phyloP scores from a whole-genome alignment of 2,888 invertebrate genomes.

The Panzeria rudis region DNA sequence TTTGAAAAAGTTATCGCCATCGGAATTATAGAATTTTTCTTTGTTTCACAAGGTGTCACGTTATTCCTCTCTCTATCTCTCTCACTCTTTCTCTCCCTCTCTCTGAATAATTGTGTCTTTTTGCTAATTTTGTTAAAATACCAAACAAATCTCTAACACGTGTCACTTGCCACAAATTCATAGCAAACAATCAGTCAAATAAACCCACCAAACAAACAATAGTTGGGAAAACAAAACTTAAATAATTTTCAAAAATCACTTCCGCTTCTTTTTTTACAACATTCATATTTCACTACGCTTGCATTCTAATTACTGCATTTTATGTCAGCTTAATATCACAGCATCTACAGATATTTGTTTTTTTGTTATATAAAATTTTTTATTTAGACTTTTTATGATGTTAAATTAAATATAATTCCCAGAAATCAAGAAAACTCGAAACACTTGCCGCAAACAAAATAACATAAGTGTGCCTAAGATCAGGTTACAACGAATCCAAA shows the following conservation, averaged over 20 bases:
- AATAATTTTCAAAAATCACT: constrained; percentile 37
- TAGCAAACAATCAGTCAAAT: constrained; percentile 66
- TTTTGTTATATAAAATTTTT: neutral
- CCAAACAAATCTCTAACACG: constrained; percentile 63
- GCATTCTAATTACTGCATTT: constrained; percentile 69
- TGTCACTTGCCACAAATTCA: constrained; percentile 67
- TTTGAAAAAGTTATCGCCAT: no score
- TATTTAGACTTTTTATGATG: constrained; percentile 63
- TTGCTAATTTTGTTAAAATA: constrained; percentile 43
- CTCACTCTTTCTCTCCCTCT: no score
- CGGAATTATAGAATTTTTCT: no score
- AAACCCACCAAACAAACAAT: constrained; percentile 21
- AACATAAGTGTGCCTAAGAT: constrained; percentile 69
- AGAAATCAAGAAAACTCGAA: constrained; percentile 71
- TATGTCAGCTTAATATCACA: constrained; percentile 71
- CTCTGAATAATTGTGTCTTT: neutral
- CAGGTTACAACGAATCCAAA: constrained; percentile 53
- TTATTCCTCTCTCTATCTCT: no score
- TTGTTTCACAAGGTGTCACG: no score
- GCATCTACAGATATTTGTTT: constrained; percentile 1
- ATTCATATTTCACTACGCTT: constrained; percentile 39
- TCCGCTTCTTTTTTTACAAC: constrained; percentile 43
- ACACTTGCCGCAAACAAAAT: constrained; percentile 63
- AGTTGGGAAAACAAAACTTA: constrained; percentile 19
- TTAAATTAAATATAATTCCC: constrained; percentile 67